phyloP scores from a whole-genome alignment of 2,888 invertebrate genomes.

The Halocaridina rubra region DNA sequence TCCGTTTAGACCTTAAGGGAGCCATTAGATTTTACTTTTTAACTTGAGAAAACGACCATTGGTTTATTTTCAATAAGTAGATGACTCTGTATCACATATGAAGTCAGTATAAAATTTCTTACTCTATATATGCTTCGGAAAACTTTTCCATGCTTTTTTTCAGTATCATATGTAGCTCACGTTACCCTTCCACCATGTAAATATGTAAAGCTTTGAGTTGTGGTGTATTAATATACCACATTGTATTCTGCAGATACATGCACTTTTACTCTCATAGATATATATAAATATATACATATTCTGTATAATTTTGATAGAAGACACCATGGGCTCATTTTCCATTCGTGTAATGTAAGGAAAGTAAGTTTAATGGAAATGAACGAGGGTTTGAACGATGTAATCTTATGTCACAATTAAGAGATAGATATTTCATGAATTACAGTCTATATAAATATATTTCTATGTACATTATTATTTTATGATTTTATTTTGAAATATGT shows the following conservation, averaged over 20 bases:
- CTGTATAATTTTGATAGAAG: background rate
- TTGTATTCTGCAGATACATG: slow-evolving; percentile 33
- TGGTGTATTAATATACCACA: slow-evolving; percentile 7
- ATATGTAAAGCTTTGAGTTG: slow-evolving; percentile 24
- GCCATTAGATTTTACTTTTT: too few species aligned
- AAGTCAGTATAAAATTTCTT: too few species aligned
- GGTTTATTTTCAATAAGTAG: too few species aligned
- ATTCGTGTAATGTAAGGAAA: background rate
- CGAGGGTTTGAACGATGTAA: background rate
- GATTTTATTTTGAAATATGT: slow-evolving; percentile 23
- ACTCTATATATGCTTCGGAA: too few species aligned
- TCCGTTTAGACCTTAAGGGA: too few species aligned
- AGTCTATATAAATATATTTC: background rate
- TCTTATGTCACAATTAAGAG: background rate
- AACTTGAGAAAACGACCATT: too few species aligned
- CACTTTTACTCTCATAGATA: slow-evolving; percentile 4
- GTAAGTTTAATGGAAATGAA: background rate
- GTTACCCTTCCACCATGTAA: too few species aligned
- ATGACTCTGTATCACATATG: too few species aligned
- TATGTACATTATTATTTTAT: slow-evolving; percentile 53
- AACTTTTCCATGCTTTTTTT: too few species aligned
- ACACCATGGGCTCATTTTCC: background rate
- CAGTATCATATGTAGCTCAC: too few species aligned
- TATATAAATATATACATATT: slow-evolving; percentile 20
- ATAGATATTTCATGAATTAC: background rate